Evolutionary conservation across 92 coral and sea anemone genomes (phyloP).

Genomic region (Muricea muricata): DNA sequence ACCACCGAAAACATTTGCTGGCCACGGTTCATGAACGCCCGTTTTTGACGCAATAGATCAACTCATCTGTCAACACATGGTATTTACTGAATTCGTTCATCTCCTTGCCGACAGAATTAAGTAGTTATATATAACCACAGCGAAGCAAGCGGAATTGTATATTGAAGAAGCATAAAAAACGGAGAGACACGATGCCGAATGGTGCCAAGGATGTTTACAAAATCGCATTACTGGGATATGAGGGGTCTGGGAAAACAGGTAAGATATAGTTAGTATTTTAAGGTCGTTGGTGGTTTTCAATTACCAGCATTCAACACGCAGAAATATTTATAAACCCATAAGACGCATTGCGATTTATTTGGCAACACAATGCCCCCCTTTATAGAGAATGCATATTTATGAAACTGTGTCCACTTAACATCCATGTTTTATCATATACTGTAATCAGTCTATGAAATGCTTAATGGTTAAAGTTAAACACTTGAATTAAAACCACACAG

Average conservation of each 20-base stretch:
- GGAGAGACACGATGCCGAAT: conserved; percentile 17
- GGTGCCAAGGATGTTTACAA: conserved; percentile 56
- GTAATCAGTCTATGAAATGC: background rate
- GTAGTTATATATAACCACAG: background rate
- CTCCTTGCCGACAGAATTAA: background rate
- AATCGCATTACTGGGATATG: conserved; percentile 78
- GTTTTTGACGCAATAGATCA: background rate
- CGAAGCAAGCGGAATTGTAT: background rate
- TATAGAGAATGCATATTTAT: no score
- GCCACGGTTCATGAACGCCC: background rate
- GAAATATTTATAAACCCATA: no score
- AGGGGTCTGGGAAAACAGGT: conserved; percentile 88
- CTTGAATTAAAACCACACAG: background rate
- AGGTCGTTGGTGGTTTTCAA: no score
- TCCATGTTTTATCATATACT: background rate
- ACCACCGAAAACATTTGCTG: background rate
- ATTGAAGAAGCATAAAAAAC: background rate
- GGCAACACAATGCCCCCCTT: no score
- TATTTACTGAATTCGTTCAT: background rate
- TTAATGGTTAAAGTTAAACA: background rate
- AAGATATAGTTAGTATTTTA: no score
- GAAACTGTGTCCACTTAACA: background rate
- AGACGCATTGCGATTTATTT: no score
- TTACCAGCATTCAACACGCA: no score
- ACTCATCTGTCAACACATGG: background rate